These are phyloP conservation scores for Selene dorsalis DNA, from an alignment of 2,797 vertebrate genomes.

Conservation along the genomic window DNA sequence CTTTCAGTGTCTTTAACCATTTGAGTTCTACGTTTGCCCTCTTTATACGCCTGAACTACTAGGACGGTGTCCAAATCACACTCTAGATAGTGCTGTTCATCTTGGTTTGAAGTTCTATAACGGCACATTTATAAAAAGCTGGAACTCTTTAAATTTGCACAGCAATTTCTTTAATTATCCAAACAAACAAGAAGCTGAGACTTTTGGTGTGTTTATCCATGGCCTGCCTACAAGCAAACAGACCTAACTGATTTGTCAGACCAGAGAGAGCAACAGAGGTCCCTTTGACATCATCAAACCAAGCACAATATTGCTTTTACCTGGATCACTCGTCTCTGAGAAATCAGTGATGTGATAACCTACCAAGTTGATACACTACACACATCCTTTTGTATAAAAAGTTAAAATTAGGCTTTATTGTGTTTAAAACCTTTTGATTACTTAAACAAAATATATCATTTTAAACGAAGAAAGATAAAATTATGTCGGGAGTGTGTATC, in stretches of 20 bases:
- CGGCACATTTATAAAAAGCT: conserved; percentile 72
- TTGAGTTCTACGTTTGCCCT: conserved; percentile 8
- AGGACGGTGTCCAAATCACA: conserved; percentile 31
- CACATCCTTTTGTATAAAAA: conserved; percentile 17
- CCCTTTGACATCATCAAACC: conserved; percentile 79
- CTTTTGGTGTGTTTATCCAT: conserved; percentile 77
- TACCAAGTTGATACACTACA: conserved; percentile 27
- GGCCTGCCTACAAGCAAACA: conserved; percentile 66
- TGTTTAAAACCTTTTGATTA: not conserved
- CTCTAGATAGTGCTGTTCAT: conserved; percentile 49
- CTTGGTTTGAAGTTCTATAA: conserved; percentile 64
- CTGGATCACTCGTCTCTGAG: conserved; percentile 53
- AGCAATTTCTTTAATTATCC: conserved; percentile 81
- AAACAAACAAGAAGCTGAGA: conserved; percentile 77
- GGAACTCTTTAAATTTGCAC: conserved; percentile 72
- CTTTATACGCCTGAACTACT: conserved; percentile 6
- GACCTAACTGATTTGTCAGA: conserved; percentile 71
- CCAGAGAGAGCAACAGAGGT: conserved; percentile 75
- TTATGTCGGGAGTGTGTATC: not conserved
- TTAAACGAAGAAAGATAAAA: not conserved
- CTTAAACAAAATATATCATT: not conserved
- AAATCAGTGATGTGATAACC: conserved; percentile 56
- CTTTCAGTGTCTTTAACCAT: not conserved
- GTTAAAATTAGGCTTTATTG: not conserved
- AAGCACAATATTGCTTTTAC: conserved; percentile 72